Evolutionary conservation across 2,113 vertebrate species (phyloP).

Genomic region (Hippolais icterina): DNA sequence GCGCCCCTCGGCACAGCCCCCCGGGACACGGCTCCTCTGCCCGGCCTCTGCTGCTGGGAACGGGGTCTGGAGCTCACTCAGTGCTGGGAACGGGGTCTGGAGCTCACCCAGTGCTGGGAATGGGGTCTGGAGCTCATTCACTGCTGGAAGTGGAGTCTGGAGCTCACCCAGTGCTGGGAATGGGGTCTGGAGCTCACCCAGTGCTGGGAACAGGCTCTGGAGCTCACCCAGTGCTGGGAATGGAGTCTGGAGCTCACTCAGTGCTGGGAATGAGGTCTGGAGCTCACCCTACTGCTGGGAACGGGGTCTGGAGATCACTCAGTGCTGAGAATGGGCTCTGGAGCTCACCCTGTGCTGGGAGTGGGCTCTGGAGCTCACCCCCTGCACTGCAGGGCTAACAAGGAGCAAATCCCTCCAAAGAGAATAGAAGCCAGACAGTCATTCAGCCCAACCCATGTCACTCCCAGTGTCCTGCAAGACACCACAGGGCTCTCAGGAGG

Average conservation of each 20-base stretch:
- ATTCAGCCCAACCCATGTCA: not conserved
- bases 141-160: not conserved
- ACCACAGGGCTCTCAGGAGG: not conserved
- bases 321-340: no score
- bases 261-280: not conserved
- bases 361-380: no score
- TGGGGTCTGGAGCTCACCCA: not conserved
- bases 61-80: rapidly evolving
- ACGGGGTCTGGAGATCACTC: not conserved
- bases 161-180: rapidly evolving
- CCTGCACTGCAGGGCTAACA: rapidly evolving
- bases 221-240: not conserved
- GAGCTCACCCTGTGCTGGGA: no score
- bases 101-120: not conserved
- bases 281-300: not conserved
- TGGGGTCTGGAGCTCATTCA: rapidly evolving
- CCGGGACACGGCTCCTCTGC: rapidly evolving
- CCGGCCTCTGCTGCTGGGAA: rapidly evolving
- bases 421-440: not conserved
- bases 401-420: not conserved
- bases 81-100: not conserved
- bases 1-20: rapidly evolving
- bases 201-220: not conserved
- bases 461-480: not conserved
- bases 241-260: rapidly evolving